Conservation (phyloP, 2,113 vertebrate species). For the Leptosomus discolor region DNA sequence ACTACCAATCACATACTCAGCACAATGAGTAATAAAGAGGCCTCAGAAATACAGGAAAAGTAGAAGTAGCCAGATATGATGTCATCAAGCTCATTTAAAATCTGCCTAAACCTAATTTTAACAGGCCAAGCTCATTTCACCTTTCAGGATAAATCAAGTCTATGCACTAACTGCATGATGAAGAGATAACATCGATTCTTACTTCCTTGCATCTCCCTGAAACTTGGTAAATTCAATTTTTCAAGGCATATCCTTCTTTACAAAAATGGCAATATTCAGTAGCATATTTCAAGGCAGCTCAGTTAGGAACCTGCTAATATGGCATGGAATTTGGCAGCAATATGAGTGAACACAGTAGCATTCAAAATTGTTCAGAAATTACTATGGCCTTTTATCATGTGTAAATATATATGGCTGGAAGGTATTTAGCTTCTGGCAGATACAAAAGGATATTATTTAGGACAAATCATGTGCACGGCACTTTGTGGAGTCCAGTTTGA, state of each 20-base stretch:
- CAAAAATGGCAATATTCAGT: background rate
- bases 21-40: background rate
- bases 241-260: background rate
- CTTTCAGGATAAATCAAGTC: background rate
- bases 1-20: background rate
- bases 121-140: background rate
- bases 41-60: background rate
- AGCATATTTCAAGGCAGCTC: background rate
- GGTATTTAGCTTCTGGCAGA: background rate
- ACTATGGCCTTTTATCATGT: background rate
- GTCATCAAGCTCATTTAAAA: conserved; percentile 18
- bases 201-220: background rate
- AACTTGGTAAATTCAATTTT: background rate
- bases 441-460: background rate
- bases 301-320: background rate
- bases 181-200: background rate
- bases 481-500: background rate
- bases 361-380: background rate
- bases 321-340: background rate
- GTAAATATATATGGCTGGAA: background rate
- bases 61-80: background rate
- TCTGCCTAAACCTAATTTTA: background rate
- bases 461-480: background rate
- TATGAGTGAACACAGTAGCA: background rate
- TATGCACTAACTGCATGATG: background rate